Base-by-base conservation (phyloP, 2,113 vertebrate species). In the Phocoena sinus region DNA sequence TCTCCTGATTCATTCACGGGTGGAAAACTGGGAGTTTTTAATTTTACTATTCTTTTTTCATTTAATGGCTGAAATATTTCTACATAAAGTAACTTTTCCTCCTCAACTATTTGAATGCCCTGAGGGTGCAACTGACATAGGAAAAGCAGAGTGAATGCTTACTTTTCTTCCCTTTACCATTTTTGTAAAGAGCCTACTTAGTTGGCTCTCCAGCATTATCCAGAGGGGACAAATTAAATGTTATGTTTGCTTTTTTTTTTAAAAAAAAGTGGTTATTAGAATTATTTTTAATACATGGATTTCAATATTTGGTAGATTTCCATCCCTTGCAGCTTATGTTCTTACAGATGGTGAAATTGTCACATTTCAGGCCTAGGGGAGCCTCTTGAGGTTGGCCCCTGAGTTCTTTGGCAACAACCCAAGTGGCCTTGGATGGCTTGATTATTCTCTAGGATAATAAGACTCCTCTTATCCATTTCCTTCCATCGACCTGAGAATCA, bases 391-490 rank as follows among this genome's bases (percentile, higher is more conserved):
- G 8, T n/a, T 44, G 36, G 15, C 33, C 62, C 18, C 23, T 11
- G 26, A 68, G 9, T 26, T 77, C 44, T 58, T 41, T 11, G 62
- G 70, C 67, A 31, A 23, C 4, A 44, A 26, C 33, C 25, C 28
- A 3, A 3, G 23, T 21, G 1, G 1, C 58, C 41, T 38, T 20
- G 44, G 67, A 26, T 7, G 18, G 21, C 11, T 4, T 15, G 3
- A 8, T 25, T 17, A 1, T 36, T 58, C 53, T 89, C 83, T 74
- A 36, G 38, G 70, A 36, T 44, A 14, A 13, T 2, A 50, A 56
- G 14, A 1, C 1, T 23, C 1, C 4, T 50, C 28, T 26, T 9
- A 3, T 1, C 13, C 13, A 2, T 33, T 62, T 71, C 38, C 6
- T 56, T 28, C 9, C 0, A 0, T 26, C 10, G 77, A 25, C n/a